These are phyloP conservation scores for Orius insidiosus DNA, from an alignment of 1,140 invertebrate species.

Conservation along the genomic window DNA sequence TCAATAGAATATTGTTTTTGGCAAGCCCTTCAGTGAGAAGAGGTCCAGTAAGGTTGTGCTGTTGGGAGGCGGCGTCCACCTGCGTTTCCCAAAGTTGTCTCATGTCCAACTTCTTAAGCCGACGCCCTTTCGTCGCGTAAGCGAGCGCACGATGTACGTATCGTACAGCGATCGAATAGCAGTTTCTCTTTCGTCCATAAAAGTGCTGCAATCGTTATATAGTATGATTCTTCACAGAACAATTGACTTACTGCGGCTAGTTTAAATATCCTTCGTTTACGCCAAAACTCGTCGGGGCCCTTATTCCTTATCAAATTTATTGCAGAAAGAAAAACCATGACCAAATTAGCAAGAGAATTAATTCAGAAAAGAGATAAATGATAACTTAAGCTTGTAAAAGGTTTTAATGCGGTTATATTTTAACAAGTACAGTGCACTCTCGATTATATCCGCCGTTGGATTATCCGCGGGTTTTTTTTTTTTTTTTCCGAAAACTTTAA, in stretches of 20 bases:
- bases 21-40: constrained; percentile 45
- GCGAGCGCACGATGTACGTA: constrained; percentile 49
- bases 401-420: background rate
- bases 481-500: no score
- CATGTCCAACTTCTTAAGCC: constrained; percentile 52
- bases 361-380: no score
- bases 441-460: no score
- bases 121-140: constrained; percentile 47
- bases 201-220: constrained; percentile 38
- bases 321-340: constrained; percentile 46
- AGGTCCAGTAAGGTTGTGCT: constrained; percentile 47
- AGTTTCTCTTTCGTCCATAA: constrained; percentile 53
- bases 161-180: constrained; percentile 55
- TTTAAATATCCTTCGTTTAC: constrained; percentile 60
- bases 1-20: constrained; percentile 43
- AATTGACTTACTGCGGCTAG: constrained; percentile 44
- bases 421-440: no score
- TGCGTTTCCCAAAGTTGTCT: constrained; percentile 51
- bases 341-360: no score
- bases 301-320: constrained; percentile 34
- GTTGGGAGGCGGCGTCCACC: constrained; percentile 46
- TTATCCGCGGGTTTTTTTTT: no score
- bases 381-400: constrained; percentile 13
- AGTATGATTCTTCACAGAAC: background rate
- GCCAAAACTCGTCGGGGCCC: constrained; percentile 68